Percentiles rank a stretch among this genome's conserved stretches.
Evolutionary conservation across 92 coral and sea anemone species (phyloP).

Genomic region (Muricea muricata): DNA sequence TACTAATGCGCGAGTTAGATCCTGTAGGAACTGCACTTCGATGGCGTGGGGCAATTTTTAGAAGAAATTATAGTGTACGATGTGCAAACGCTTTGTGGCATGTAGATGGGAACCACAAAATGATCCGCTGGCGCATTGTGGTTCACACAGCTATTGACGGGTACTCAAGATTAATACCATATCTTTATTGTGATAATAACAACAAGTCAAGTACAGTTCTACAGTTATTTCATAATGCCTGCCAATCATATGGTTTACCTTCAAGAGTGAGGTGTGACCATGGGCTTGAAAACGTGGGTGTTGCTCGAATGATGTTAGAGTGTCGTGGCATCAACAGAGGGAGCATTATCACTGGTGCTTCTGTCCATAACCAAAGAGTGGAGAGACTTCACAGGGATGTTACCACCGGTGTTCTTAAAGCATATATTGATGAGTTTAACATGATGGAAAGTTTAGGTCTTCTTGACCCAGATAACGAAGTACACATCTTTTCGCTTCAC

Average conservation of each 20-base stretch:
- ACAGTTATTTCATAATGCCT: constrained; percentile 42
- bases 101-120: constrained; percentile 44
- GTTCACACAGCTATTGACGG: constrained; percentile 48
- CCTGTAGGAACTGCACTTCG: constrained; percentile 59
- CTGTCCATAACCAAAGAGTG: constrained; percentile 46
- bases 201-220: constrained; percentile 42
- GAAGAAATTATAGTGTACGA: constrained; percentile 46
- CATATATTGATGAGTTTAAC: constrained; percentile 20
- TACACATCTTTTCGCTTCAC: constrained; percentile 54
- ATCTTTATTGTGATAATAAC: constrained; percentile 36
- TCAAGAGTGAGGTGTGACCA: constrained; percentile 50
- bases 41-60: constrained; percentile 50
- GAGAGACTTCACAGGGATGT: constrained; percentile 56
- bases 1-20: constrained; percentile 38
- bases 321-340: constrained; percentile 44
- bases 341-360: constrained; percentile 46
- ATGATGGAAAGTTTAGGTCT: constrained; percentile 55
- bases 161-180: constrained; percentile 38
- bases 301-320: constrained; percentile 46
- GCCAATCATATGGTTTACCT: constrained; percentile 41
- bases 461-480: constrained; percentile 43
- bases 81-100: constrained; percentile 59
- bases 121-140: constrained; percentile 43
- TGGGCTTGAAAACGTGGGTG: constrained; percentile 53
- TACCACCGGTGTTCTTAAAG: constrained; percentile 44